Conservation (phyloP, 2,113 vertebrate genomes). For the Pseudopodoces humilis region DNA sequence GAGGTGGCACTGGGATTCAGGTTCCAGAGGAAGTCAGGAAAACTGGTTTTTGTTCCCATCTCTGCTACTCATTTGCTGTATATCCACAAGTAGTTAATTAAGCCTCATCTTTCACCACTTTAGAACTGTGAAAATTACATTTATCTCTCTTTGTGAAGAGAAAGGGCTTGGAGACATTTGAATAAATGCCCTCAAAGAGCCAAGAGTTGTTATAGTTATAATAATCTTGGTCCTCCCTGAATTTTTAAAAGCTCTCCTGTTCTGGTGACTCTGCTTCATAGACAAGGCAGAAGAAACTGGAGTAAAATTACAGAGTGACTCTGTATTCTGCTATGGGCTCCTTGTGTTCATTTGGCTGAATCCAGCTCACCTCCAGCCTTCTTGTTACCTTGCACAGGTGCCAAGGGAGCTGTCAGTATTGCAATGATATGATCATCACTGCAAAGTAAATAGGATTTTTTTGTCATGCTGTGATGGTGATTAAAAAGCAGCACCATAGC, state of each 20-base stretch:
- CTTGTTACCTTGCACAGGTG: neutral
- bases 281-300: conserved; percentile 12
- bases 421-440: neutral
- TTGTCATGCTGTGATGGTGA: neutral
- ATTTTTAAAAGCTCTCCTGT: conserved; percentile 4
- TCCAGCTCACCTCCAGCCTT: neutral
- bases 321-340: neutral
- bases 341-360: neutral
- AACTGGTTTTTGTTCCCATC: conserved; percentile 38
- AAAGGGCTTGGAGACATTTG: conserved; percentile 21
- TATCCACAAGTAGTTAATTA: conserved; percentile 26
- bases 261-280: neutral
- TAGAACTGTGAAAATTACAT: conserved; percentile 36
- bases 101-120: conserved; percentile 1
- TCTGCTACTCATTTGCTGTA: neutral
- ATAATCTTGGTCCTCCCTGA: conserved; percentile 15
- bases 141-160: conserved; percentile 47
- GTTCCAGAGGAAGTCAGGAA: neutral
- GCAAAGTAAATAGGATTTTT: neutral
- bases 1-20: neutral
- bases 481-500: neutral
- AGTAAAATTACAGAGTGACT: conserved; percentile 24
- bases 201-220: neutral
- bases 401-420: neutral
- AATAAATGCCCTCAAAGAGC: conserved; percentile 48